A percentile compares a stretch with the other conserved stretches of the same genome.
phyloP scores from a whole-genome alignment of 2,797 vertebrate genomes.

The Melanotaenia nigrans region DNA sequence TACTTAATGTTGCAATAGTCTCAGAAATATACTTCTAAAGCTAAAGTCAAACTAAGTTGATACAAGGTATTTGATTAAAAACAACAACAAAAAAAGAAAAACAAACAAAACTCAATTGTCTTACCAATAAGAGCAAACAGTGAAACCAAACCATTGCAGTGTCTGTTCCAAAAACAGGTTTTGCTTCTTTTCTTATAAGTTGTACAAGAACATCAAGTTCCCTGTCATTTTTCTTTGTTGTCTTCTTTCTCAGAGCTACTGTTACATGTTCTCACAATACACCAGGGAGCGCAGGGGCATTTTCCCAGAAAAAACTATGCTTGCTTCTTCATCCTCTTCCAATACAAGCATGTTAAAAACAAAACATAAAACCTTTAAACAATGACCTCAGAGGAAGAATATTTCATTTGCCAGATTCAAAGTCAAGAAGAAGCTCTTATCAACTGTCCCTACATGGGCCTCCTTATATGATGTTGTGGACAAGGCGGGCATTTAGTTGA shows the following conservation, averaged over 20 bases:
- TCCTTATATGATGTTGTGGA: constrained; percentile 18
- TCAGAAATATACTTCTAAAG: not conserved
- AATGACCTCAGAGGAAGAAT: constrained; percentile 37
- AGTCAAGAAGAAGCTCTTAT: constrained; percentile 16
- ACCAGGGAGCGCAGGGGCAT: constrained; percentile 46
- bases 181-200: constrained; percentile 51
- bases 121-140: not conserved
- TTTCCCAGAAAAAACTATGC: constrained; percentile 57
- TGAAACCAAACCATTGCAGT: constrained; percentile 15
- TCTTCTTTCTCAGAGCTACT: constrained; percentile 45
- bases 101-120: not conserved
- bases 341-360: constrained; percentile 31
- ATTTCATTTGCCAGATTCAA: constrained; percentile 14
- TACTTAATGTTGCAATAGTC: not conserved
- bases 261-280: constrained; percentile 58
- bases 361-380: constrained; percentile 36
- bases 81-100: not conserved
- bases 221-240: constrained; percentile 13
- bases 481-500: constrained; percentile 13
- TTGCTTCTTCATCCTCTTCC: constrained; percentile 47
- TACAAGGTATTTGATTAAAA: no score
- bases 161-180: constrained; percentile 9
- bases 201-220: constrained; percentile 46
- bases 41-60: not conserved
- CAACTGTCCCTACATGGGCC: constrained; percentile 6